Evolutionary conservation across 2,797 vertebrate species (phyloP).

Genomic region (Chaetophractus vellerosus): DNA sequence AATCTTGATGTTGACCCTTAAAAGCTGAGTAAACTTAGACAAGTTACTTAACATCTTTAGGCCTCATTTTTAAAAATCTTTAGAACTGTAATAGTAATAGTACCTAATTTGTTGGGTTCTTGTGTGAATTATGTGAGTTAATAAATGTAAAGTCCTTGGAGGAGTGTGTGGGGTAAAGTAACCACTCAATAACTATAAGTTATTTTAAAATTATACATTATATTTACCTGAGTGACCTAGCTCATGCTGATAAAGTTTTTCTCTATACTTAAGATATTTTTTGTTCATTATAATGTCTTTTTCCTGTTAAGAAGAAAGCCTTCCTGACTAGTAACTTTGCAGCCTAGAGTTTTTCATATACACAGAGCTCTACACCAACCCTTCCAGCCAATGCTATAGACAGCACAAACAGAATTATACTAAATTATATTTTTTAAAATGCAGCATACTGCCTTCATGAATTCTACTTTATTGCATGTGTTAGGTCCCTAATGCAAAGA

Average conservation of each 20-base stretch:
- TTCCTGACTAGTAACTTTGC: neutral
- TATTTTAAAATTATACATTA: conserved; percentile 43
- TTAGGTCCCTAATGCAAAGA: neutral
- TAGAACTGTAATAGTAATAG: neutral
- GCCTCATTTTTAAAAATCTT: neutral
- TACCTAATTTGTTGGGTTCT: neutral
- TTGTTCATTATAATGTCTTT: neutral
- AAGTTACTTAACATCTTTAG: neutral
- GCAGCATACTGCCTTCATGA: neutral
- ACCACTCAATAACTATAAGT: neutral
- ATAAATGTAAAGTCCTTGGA: neutral
- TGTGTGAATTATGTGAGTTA: neutral
- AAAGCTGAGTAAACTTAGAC: neutral
- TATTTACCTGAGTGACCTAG: neutral
- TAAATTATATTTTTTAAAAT: neutral
- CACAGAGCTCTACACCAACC: neutral
- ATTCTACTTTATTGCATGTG: neutral
- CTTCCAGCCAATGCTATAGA: neutral
- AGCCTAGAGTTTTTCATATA: conserved; percentile 31
- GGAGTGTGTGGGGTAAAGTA: neutral
- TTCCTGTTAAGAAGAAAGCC: conserved; percentile 15
- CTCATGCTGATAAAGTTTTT: neutral
- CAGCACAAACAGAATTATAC: conserved; percentile 27
- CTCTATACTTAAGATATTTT: neutral
- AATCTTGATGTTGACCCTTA: conserved; percentile 14